Conservation (phyloP, 2,888 invertebrate genomes). For the Trissolcus brochymenae region DNA sequence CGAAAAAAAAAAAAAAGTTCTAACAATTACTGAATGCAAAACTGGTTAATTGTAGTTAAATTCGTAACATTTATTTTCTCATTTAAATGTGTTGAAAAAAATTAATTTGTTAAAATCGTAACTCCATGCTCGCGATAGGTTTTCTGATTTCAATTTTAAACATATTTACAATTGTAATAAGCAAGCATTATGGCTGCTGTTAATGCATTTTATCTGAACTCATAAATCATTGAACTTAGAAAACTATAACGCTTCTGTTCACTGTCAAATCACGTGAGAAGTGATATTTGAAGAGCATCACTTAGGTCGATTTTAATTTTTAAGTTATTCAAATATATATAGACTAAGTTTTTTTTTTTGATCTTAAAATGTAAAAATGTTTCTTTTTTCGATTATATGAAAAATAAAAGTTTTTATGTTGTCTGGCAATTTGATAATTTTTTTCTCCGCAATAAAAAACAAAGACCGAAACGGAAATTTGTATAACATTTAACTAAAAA, state of each 20-base stretch:
- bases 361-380: no score
- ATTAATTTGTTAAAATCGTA: not conserved
- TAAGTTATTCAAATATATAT: no score
- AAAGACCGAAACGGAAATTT: no score
- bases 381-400: no score
- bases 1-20: no score
- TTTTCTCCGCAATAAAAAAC: no score
- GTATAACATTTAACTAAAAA: no score
- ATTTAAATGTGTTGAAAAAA: no score
- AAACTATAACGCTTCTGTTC: conserved; percentile 12
- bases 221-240: conserved; percentile 18
- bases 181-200: conserved; percentile 11
- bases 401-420: no score
- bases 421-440: no score
- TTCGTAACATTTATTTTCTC: not conserved
- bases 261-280: conserved; percentile 5
- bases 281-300: conserved; percentile 9
- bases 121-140: conserved; percentile 1
- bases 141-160: conserved; percentile 1
- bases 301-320: not conserved
- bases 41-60: conserved; percentile 4
- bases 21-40: not conserved
- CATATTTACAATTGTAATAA: conserved; percentile 15
- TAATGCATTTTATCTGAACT: conserved; percentile 25
- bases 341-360: no score